Base-by-base conservation (phyloP, 2,113 vertebrate genomes). In the Acrocephalus kingi region DNA sequence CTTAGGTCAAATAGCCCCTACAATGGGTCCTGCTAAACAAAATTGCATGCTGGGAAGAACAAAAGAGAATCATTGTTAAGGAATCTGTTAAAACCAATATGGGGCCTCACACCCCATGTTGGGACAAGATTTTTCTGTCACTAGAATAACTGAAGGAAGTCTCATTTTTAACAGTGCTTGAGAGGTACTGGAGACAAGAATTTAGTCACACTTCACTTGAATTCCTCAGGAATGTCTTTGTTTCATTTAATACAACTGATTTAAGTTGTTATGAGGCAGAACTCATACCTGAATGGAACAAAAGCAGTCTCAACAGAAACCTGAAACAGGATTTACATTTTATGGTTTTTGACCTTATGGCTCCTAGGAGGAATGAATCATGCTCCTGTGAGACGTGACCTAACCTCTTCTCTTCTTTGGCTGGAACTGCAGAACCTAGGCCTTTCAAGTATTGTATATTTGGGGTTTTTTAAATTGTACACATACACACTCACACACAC, bases 171-270 rank as follows among this genome's bases (percentile, higher is more conserved):
- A 97, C 94, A 84, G 87, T 68, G 56, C 67, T 97, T 96, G 83
- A 95, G 95, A 84, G 73, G 83, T 92, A 77, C 94, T 94, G 62
- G 90, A 96, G 97, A 97, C 96, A 96, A 97, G 94, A 93, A 79
- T 96, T 98, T 98, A 97, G 98, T 98, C 97, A 98, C 94, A 90
- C 95, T 97, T 95, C 75, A 69, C 78, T 97, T 97, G 84, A 37
- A 82, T 93, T 94, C 94, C 93, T 96, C 94, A 94, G 96, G 96
- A 97, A 97, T 97, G 95, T 96, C 97, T 94, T 96, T 97, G 95
- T 97, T 98, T 98, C 96, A 95, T 96, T 98, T 96, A 96, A 94
- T 89, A 79, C 37, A 76, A 84, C 64, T 92, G 84, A 93, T 93
- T 94, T 89, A 55, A 69, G 74, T 81, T 96, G 90, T 75, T 83